These are phyloP conservation scores for Catagonus wagneri DNA, from an alignment of 2,113 vertebrate species.

Conservation along the genomic window DNA sequence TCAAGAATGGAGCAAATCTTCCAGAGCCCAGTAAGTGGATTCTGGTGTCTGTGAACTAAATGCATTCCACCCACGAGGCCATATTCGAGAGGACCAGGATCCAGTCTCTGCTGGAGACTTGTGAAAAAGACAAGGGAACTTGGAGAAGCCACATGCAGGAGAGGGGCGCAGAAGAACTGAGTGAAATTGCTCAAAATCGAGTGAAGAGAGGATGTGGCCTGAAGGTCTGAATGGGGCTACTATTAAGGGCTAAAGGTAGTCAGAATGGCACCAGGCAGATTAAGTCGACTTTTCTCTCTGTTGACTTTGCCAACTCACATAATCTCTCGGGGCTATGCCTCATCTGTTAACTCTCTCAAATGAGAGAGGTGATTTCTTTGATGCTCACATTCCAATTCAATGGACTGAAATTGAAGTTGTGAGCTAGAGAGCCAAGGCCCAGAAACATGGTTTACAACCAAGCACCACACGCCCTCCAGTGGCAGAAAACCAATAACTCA, in stretches of 20 bases:
- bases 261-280: background rate
- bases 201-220: background rate
- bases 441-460: slow-evolving; percentile 48
- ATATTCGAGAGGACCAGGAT: background rate
- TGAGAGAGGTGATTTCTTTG: background rate
- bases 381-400: background rate
- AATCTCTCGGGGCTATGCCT: background rate
- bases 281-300: background rate
- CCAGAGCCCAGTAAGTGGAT: background rate
- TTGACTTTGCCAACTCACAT: background rate
- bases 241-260: background rate
- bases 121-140: background rate
- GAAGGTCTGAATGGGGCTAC: background rate
- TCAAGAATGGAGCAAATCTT: background rate
- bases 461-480: slow-evolving; percentile 72
- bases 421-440: background rate
- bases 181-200: background rate
- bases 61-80: background rate
- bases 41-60: background rate
- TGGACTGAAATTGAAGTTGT: background rate
- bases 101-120: background rate
- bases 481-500: slow-evolving; percentile 47
- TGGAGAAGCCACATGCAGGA: background rate
- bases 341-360: background rate
- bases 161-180: background rate